Evolutionary conservation across 2,888 invertebrate genomes (phyloP), one percentile per base, ranked within the genome.

Genomic region (Crepidodera aurea): DNA sequence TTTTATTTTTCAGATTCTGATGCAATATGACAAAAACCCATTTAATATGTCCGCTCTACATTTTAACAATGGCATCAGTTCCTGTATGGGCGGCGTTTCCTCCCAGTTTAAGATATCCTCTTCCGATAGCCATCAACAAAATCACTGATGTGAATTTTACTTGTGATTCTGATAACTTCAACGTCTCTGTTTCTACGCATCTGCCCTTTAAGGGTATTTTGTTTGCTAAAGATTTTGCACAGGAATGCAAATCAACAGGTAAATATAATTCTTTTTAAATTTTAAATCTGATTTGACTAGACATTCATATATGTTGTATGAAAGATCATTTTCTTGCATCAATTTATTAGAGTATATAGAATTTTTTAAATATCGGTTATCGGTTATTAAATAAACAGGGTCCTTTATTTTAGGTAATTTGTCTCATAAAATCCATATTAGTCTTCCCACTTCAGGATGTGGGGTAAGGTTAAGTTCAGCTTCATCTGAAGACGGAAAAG

Each of bases 201-300:
- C 81, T 84, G 66, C 85, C 87, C 0, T 92, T 92, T 80, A 88
- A 88, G 70, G 92, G 92, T 5, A 78, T 90, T 5, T 81, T 91
- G 27, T 91, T 91, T 74, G 89, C 91, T 65, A 90, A 88, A 79
- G 91, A 91, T 71, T 91, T 91, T 78, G 87, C 90, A 0, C 84
- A 88, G 62, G 90, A 90, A 75, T 92, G 92, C 73, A 83, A 86
- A 22, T 82, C 85, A 8, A 83, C 86, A 74, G 91, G 91, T 81
- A 75, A 75, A 77, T 66, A 22, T 22, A 25, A 22, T 16, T 19
- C 48, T 5, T 18, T n/a, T n/a, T n/a, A n/a, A n/a, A n/a, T n/a
- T n/a, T n/a, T n/a, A n/a, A n/a, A n/a, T n/a, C 22, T n/a, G n/a
- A n/a, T n/a, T n/a, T n/a, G n/a, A n/a, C n/a, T n/a, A n/a, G n/a